These are phyloP conservation scores for Xylophagus ater DNA, from an alignment of 2,888 invertebrate genomes.

Conservation along the genomic window DNA sequence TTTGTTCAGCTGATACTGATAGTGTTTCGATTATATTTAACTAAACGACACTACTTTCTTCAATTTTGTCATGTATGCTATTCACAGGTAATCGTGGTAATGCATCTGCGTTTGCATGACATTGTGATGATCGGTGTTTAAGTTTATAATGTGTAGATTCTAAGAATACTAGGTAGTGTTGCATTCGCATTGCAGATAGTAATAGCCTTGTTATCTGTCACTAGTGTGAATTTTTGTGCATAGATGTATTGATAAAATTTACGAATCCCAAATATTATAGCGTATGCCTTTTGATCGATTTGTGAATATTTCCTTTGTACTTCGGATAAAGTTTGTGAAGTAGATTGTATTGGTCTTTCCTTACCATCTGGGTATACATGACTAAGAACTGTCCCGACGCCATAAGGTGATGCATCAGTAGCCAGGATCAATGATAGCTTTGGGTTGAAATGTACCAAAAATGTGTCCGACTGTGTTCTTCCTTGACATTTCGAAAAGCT, in stretches of 20 bases:
- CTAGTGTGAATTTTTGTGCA: constrained; percentile 23
- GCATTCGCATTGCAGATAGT: constrained; percentile 19
- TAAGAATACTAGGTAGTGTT: constrained; percentile 21
- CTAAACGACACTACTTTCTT: constrained; percentile 15
- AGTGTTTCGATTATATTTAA: constrained; percentile 14
- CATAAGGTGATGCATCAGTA: constrained; percentile 23
- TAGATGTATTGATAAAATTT: constrained; percentile 32
- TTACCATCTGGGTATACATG: constrained; percentile 26
- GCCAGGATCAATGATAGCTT: constrained; percentile 23
- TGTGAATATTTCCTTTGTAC: constrained; percentile 24
- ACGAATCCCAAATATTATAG: constrained; percentile 29
- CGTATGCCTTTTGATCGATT: constrained; percentile 25
- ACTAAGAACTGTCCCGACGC: constrained; percentile 28
- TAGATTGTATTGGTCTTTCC: constrained; percentile 32
- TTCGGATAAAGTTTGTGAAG: constrained; percentile 25
- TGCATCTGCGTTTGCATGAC: constrained; percentile 19
- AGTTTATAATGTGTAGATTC: constrained; percentile 19
- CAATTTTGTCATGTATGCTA: not conserved
- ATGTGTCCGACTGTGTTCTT: constrained; percentile 19
- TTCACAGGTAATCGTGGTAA: constrained; percentile 16
- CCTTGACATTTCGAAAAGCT: constrained; percentile 23
- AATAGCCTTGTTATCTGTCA: constrained; percentile 22
- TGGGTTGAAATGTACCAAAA: constrained; percentile 23
- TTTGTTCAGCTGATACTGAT: constrained; percentile 14
- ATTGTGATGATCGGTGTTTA: constrained; percentile 12